A percentile compares a stretch with the other conserved stretches of the same genome.
These are phyloP conservation scores for Malurus splendens DNA, from an alignment of 2,797 vertebrate species.

Conservation along the genomic window DNA sequence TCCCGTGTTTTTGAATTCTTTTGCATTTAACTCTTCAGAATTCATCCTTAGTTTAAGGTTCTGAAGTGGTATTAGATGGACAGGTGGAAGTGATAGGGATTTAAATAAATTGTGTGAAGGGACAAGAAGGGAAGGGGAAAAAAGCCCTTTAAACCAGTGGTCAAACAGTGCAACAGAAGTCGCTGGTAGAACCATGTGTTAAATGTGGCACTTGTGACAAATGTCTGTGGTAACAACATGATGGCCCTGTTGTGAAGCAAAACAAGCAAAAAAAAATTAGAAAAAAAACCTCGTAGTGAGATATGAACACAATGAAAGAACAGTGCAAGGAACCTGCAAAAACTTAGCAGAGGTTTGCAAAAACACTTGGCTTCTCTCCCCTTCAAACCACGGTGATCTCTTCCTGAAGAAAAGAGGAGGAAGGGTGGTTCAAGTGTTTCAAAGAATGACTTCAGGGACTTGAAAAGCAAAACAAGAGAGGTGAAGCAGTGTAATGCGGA, in stretches of 20 bases:
- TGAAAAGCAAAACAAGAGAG: not conserved
- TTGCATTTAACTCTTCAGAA: not conserved
- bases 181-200: not conserved
- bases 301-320: accelerated
- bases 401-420: not conserved
- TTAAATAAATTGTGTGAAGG: not conserved
- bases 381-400: not conserved
- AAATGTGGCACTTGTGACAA: not conserved
- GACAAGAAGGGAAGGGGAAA: not conserved
- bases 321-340: not conserved
- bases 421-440: not conserved
- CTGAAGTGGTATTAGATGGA: not conserved
- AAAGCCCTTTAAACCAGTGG: not conserved
- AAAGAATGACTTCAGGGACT: not conserved
- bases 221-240: not conserved
- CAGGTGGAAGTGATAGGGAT: not conserved
- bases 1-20: not conserved
- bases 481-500: not conserved
- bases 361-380: not conserved
- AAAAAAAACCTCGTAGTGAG: not conserved
- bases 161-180: not conserved
- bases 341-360: not conserved
- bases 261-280: not conserved
- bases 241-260: not conserved
- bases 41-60: not conserved